Conservation (phyloP, 1,140 invertebrate genomes). For the Saccostrea echinata region DNA sequence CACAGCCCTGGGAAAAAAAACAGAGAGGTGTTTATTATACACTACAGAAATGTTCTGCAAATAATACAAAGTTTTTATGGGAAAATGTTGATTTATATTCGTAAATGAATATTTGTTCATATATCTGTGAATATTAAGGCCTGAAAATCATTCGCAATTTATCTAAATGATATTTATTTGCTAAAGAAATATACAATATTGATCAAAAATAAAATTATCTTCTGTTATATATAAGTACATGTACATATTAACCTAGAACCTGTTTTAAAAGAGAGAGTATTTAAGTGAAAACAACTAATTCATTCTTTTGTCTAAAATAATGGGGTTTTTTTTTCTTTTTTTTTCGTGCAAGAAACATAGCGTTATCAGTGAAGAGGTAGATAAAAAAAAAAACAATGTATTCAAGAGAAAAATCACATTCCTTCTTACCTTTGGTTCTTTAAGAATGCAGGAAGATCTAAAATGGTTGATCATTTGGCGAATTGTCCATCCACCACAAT, state of each 20-base stretch:
- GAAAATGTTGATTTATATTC: no score
- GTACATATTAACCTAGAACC: not conserved
- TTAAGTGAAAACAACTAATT: not conserved
- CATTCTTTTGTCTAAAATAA: no score
- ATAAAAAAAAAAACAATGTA: not conserved
- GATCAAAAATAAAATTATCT: not conserved
- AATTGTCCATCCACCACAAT: not conserved
- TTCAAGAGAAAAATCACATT: not conserved
- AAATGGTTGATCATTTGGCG: not conserved
- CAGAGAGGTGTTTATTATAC: not conserved
- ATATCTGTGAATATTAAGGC: no score
- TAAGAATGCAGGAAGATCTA: not conserved
- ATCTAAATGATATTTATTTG: no score
- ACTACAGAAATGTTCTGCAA: not conserved
- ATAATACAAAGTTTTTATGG: no score
- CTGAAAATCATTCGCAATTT: no score
- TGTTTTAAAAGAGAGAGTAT: no score
- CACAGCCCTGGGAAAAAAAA: constrained; percentile 3
- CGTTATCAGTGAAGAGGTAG: not conserved
- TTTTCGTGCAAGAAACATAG: no score
- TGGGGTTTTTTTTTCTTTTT: no score
- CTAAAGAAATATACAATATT: not conserved
- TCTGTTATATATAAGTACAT: not conserved
- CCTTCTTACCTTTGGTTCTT: not conserved
- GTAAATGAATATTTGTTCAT: no score